phyloP scores from a whole-genome alignment of 1,140 invertebrate genomes.

The Trichonephila clavata region DNA sequence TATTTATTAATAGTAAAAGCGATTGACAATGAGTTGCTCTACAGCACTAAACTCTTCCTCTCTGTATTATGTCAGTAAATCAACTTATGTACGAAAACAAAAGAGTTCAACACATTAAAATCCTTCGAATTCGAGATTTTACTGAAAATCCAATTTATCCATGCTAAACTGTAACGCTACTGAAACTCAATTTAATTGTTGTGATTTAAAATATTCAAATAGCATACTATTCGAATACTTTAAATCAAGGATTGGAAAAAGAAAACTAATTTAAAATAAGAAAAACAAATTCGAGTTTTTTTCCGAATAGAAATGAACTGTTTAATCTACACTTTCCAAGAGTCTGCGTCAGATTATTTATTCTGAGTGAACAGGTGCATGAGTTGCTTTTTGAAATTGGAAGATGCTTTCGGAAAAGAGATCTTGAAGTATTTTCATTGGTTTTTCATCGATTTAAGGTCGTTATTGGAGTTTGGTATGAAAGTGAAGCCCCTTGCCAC shows the following conservation, averaged over 20 bases:
- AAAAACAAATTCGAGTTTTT: neutral
- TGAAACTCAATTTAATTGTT: conserved; percentile 10
- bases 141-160: neutral
- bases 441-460: neutral
- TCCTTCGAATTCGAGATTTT: neutral
- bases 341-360: neutral
- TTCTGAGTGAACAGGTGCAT: conserved; percentile 11
- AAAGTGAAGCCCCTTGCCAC: neutral
- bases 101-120: neutral
- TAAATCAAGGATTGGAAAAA: neutral
- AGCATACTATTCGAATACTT: neutral
- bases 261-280: conserved; percentile 13
- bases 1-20: too few relatives aligned
- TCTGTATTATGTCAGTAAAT: too few relatives aligned
- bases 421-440: neutral
- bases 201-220: neutral
- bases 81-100: neutral
- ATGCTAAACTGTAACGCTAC: neutral
- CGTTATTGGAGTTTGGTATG: neutral
- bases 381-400: conserved; percentile 4
- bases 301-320: neutral
- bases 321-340: neutral
- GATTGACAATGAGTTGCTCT: too few relatives aligned
- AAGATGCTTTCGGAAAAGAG: neutral
- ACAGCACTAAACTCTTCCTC: too few relatives aligned